phyloP scores from a whole-genome alignment of 92 coral and sea anemone species.

The Hydrozoanthus gracilis region DNA sequence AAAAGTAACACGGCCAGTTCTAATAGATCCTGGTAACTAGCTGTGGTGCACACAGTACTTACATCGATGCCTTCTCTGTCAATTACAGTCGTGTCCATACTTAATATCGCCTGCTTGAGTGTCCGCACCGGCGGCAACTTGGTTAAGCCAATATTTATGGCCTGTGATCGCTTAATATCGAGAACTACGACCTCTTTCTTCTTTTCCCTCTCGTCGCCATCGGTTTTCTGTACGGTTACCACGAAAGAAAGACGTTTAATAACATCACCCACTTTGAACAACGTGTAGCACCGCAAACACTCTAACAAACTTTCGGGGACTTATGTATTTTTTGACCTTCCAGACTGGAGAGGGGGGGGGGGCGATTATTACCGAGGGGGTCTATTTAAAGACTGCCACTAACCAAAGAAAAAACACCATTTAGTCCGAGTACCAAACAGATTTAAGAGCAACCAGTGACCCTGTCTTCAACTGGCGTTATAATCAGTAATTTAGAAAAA shows the following conservation, averaged over 20 bases:
- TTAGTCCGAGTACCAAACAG: too few species aligned
- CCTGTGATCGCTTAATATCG: constrained; percentile 96
- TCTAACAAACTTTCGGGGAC: too few species aligned
- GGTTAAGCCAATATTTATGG: constrained; percentile 93
- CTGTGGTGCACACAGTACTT: constrained; percentile 33
- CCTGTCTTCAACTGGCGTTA: too few species aligned
- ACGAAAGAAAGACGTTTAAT: neutral
- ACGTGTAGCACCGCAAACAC: too few species aligned
- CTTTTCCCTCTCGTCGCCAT: constrained; percentile 86
- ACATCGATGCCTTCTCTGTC: constrained; percentile 96
- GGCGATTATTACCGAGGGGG: too few species aligned
- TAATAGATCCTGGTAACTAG: neutral
- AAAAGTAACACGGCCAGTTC: neutral
- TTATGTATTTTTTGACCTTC: too few species aligned
- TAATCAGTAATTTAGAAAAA: too few species aligned
- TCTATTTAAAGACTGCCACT: too few species aligned
- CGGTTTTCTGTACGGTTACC: constrained; percentile 66
- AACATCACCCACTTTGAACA: neutral
- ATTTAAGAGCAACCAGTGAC: too few species aligned
- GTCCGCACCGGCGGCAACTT: constrained; percentile 90
- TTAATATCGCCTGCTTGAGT: constrained; percentile 83
- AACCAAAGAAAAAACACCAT: too few species aligned
- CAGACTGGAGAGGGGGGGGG: too few species aligned
- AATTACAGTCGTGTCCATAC: constrained; percentile 92
- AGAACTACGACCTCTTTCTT: constrained; percentile 91